A percentile compares a stretch with the other conserved stretches of the same genome.
These are phyloP conservation scores for Salvelinus fontinalis DNA, from an alignment of 2,113 vertebrate genomes.

Conservation along the genomic window DNA sequence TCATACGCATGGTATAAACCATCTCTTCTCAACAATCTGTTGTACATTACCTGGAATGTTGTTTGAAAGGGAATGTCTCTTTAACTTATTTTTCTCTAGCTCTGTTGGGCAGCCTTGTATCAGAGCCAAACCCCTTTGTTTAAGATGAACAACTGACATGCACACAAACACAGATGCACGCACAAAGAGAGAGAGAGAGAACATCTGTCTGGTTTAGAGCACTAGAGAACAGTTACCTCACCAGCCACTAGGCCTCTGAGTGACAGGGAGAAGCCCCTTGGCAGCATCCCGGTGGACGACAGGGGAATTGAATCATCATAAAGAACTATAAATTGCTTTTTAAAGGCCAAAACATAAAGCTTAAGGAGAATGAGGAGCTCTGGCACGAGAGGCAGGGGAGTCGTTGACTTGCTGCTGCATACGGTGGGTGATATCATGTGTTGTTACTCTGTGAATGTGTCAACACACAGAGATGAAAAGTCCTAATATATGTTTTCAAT, in stretches of 20 bases:
- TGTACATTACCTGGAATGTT: too few relatives aligned
- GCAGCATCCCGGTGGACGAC: background rate
- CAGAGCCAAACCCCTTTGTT: slow-evolving; percentile 8
- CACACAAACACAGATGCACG: background rate
- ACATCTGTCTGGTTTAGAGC: slow-evolving; percentile 68
- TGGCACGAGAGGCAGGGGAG: slow-evolving; percentile 3
- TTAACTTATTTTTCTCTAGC: slow-evolving; percentile 16
- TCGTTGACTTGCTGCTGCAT: background rate
- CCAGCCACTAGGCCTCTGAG: slow-evolving; percentile 37
- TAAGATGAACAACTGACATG: background rate
- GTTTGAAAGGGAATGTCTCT: too few relatives aligned
- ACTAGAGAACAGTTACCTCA: slow-evolving; percentile 46
- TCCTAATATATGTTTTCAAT: background rate
- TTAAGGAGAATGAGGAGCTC: slow-evolving; percentile 2
- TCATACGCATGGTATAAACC: too few relatives aligned
- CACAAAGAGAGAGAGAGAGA: slow-evolving; percentile 30
- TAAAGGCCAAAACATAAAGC: slow-evolving; percentile 1
- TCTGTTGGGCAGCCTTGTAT: slow-evolving; percentile 32
- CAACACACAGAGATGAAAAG: background rate
- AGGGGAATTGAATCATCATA: background rate
- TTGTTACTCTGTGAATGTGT: background rate
- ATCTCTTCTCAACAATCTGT: too few relatives aligned
- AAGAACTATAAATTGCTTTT: background rate
- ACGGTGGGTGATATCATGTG: background rate
- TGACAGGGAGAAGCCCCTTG: background rate